Evolutionary conservation across 2,113 vertebrate species (phyloP).

Genomic region (Dipodomys spectabilis): DNA sequence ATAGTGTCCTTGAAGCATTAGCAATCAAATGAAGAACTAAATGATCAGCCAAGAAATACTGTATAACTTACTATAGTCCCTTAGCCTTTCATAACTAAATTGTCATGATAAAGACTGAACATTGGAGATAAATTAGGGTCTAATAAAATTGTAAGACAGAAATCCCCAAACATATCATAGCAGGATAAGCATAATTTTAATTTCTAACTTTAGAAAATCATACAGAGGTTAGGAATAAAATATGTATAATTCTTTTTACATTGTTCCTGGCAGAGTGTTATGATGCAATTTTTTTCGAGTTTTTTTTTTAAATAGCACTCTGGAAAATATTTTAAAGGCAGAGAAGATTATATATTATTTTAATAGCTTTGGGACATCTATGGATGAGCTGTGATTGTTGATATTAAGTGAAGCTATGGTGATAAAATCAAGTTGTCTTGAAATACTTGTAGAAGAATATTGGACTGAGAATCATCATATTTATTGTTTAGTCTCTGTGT

Average conservation of each 20-base stretch:
- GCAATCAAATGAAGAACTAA: constrained; percentile 33
- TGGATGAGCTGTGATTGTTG: not conserved
- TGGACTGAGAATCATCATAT: not conserved
- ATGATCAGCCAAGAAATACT: not conserved
- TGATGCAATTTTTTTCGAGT: not conserved
- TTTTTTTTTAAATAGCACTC: constrained; percentile 19
- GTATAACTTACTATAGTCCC: not conserved
- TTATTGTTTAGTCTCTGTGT: not conserved
- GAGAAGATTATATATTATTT: constrained; percentile 32
- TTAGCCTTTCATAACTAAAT: constrained; percentile 9
- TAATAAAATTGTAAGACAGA: constrained; percentile 33
- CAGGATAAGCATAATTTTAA: not conserved
- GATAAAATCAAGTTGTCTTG: not conserved
- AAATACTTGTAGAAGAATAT: not conserved
- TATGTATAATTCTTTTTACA: not conserved
- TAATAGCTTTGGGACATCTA: not conserved
- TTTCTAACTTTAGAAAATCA: constrained; percentile 58
- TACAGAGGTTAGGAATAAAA: not conserved
- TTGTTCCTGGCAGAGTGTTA: not conserved
- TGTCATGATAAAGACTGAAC: not conserved
- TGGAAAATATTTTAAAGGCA: constrained; percentile 35
- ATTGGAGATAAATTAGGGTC: not conserved
- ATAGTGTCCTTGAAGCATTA: not conserved
- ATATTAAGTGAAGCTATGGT: not conserved
- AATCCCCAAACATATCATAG: not conserved